Conservation (phyloP, 2,113 vertebrate genomes). For the Pipa parva region DNA sequence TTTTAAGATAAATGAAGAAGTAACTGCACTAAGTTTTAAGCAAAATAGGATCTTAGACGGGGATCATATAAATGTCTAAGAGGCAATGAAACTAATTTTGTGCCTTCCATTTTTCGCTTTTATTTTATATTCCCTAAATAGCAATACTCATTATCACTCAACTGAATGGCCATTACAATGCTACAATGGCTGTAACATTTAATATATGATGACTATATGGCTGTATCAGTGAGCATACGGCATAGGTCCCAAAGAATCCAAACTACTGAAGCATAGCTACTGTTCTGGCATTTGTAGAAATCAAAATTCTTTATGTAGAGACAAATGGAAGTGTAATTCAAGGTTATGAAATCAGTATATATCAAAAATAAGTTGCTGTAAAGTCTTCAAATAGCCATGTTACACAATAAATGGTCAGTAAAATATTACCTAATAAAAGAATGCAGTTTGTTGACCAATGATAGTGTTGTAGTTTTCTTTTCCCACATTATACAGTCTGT, state of each 20-base stretch:
- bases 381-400: too few relatives aligned
- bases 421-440: too few relatives aligned
- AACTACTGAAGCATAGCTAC: conserved; percentile 21
- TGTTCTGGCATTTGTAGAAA: conserved; percentile 33
- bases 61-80: not conserved
- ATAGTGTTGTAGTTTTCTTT: too few relatives aligned
- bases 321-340: conserved; percentile 12
- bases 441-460: too few relatives aligned
- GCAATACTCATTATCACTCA: conserved; percentile 27
- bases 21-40: not conserved
- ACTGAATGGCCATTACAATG: conserved; percentile 30
- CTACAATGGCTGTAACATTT: conserved; percentile 34
- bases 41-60: not conserved
- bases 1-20: too few relatives aligned
- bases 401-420: too few relatives aligned
- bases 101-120: conserved; percentile 8
- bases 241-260: conserved; percentile 28
- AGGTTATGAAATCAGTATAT: conserved; percentile 21
- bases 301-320: conserved; percentile 26
- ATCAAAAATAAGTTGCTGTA: conserved; percentile 42
- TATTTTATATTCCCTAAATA: conserved; percentile 26
- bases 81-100: conserved; percentile 6
- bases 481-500: too few relatives aligned
- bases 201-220: conserved; percentile 24
- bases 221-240: conserved; percentile 24